Percentiles rank a stretch among this genome's conserved stretches.
phyloP scores from a whole-genome alignment of 1,140 invertebrate genomes.

The Drosophila ercepeae region DNA sequence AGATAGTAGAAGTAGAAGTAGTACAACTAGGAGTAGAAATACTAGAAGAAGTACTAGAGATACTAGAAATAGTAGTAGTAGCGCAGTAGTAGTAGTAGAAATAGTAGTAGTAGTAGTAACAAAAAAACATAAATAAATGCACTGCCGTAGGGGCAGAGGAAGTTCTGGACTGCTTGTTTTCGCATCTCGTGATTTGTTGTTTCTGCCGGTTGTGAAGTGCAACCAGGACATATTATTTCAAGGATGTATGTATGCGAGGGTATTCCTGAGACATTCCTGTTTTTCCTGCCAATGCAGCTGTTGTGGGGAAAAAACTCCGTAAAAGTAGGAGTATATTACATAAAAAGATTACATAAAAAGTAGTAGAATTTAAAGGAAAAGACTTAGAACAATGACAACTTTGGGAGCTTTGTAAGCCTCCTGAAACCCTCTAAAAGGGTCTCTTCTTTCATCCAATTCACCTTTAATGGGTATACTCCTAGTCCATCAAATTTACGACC shows the following conservation, averaged over 20 bases:
- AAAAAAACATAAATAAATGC: conserved; percentile 62
- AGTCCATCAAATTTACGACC: neutral
- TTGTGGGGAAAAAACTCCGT: neutral
- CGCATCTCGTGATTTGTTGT: conserved; percentile 5
- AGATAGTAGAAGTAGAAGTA: no score
- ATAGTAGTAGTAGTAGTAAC: conserved; percentile 7
- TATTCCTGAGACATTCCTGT: conserved; percentile 7
- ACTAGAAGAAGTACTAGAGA: conserved; percentile 17
- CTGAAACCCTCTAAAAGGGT: neutral
- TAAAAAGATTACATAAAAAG: neutral
- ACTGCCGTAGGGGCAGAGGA: conserved; percentile 38
- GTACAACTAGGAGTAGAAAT: conserved; percentile 32
- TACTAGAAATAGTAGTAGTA: conserved; percentile 45
- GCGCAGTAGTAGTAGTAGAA: conserved; percentile 37
- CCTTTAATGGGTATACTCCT: neutral
- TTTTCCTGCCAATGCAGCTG: conserved; percentile 5
- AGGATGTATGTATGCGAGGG: conserved; percentile 16
- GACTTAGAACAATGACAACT: no score
- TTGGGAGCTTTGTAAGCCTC: no score
- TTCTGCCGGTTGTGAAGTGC: conserved; percentile 53
- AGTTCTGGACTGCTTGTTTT: conserved; percentile 27
- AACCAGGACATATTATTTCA: conserved; percentile 76
- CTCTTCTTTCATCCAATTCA: neutral
- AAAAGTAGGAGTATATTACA: neutral
- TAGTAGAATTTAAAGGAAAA: neutral